These are phyloP conservation scores for Cervus canadensis DNA, from an alignment of 2,113 vertebrate genomes.

Conservation along the genomic window DNA sequence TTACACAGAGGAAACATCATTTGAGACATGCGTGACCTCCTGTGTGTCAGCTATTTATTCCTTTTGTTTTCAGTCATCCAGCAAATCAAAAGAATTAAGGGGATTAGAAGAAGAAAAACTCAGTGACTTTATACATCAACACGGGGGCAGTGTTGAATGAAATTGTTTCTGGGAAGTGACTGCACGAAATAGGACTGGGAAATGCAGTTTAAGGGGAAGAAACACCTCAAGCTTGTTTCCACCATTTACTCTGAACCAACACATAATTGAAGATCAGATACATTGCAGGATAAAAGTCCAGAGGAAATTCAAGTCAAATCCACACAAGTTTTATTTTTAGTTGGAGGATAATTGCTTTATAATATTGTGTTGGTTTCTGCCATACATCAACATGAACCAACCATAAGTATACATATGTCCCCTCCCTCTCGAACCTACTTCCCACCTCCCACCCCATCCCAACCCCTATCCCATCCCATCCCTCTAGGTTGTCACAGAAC, in stretches of 20 bases:
- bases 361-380: neutral
- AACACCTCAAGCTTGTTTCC: rapidly evolving
- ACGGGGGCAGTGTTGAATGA: conserved; percentile 24
- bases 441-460: neutral
- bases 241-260: rapidly evolving
- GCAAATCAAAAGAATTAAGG: conserved; percentile 72
- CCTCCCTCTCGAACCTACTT: neutral
- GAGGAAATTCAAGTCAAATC: neutral
- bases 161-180: conserved; percentile 39
- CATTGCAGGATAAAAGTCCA: neutral
- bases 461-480: neutral
- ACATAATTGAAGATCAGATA: neutral
- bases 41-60: conserved; percentile 57
- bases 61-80: conserved; percentile 69
- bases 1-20: neutral
- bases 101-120: conserved; percentile 68
- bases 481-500: neutral
- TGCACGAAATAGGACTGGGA: neutral
- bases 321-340: neutral
- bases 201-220: neutral
- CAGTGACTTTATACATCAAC: conserved; percentile 70
- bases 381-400: neutral
- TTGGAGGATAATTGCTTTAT: neutral
- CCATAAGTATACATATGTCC: neutral
- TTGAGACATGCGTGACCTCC: neutral